Percentiles rank a stretch among this genome's conserved stretches.
Conservation (phyloP, 1,140 invertebrate genomes). For the Aethina tumida region DNA sequence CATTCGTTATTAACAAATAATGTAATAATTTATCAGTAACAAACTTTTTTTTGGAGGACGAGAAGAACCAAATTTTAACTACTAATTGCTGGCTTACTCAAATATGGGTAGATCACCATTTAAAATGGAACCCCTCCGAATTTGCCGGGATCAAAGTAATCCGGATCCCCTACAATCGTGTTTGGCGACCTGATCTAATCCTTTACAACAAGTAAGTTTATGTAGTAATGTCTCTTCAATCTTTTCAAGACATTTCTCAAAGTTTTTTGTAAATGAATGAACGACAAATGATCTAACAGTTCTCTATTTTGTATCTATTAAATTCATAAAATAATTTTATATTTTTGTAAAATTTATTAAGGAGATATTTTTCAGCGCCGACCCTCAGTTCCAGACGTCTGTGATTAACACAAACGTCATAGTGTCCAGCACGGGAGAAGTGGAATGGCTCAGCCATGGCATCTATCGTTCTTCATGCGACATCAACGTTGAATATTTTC, state of each 20-base stretch:
- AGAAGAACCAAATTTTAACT: constrained; percentile 84
- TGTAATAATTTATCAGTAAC: no score
- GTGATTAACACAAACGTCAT: constrained; percentile 79
- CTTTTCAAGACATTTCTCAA: no score
- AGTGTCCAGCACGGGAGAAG: constrained; percentile 58
- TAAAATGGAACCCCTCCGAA: constrained; percentile 81
- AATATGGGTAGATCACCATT: constrained; percentile 80
- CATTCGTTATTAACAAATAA: constrained; percentile 2
- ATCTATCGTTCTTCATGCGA: constrained; percentile 82
- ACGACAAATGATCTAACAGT: no score
- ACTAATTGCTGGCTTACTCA: constrained; percentile 90
- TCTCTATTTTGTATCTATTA: no score
- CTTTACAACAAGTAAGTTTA: constrained; percentile 77
- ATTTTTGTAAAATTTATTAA: constrained; percentile 4
- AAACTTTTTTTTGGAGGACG: constrained; percentile 52
- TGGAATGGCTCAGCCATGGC: constrained; percentile 71
- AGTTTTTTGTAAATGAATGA: background rate
- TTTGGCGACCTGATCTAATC: constrained; percentile 81
- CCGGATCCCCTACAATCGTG: constrained; percentile 64
- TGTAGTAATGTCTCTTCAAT: background rate
- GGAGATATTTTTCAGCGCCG: constrained; percentile 53
- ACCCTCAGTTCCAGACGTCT: constrained; percentile 67
- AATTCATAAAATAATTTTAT: no score
- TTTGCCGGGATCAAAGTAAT: constrained; percentile 75
- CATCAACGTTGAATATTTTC: constrained; percentile 90